phyloP scores from a whole-genome alignment of 2,113 vertebrate genomes.

The Coptodon rendalli region DNA sequence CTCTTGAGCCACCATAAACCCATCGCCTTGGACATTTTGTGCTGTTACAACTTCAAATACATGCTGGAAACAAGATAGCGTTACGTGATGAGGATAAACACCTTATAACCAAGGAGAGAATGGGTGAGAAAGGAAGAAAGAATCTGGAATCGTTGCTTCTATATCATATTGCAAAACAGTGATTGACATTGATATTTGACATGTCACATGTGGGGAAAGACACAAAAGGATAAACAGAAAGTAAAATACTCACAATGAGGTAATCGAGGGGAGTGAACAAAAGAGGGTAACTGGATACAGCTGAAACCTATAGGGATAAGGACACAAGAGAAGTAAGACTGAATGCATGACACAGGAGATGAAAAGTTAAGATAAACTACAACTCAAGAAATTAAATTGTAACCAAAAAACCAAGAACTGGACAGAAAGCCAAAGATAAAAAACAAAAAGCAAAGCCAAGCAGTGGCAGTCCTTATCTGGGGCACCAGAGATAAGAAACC shows the following conservation, averaged over 20 bases:
- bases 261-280: neutral
- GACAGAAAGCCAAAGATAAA: neutral
- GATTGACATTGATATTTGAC: neutral
- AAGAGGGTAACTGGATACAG: neutral
- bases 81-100: neutral
- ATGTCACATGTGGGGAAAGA: neutral
- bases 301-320: neutral
- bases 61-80: neutral
- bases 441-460: neutral
- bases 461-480: neutral
- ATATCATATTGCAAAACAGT: neutral
- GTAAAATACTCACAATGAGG: neutral
- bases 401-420: neutral
- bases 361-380: neutral
- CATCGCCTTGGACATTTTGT: neutral
- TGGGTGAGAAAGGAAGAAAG: neutral
- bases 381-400: neutral
- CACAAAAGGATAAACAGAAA: neutral
- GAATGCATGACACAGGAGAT: neutral
- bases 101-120: neutral
- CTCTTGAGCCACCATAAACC: too few relatives aligned
- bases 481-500: neutral
- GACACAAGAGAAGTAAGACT: neutral
- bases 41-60: neutral
- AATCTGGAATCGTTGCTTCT: neutral